Evolutionary conservation across 2,888 invertebrate genomes (phyloP).

Genomic region (Pterostichus madidus): DNA sequence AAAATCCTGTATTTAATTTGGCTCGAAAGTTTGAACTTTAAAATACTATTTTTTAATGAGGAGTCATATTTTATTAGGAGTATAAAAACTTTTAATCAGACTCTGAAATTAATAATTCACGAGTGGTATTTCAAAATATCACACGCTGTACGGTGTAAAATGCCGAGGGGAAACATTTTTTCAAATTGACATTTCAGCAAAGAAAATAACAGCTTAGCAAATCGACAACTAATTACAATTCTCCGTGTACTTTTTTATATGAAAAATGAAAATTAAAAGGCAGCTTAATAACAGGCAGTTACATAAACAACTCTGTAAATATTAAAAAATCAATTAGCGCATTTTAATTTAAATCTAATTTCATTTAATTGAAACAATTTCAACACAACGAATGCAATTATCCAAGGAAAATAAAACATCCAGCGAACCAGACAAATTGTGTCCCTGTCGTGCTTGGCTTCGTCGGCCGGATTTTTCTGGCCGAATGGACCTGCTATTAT

Average conservation of each 20-base stretch:
- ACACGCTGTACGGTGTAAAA: conserved; percentile 47
- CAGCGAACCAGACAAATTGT: conserved; percentile 69
- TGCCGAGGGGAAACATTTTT: conserved; percentile 42
- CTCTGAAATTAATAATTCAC: conserved; percentile 51
- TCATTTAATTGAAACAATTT: conserved; percentile 72
- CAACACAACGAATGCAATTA: conserved; percentile 72
- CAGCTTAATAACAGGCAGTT: conserved; percentile 41
- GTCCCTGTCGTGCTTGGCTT: conserved; percentile 66
- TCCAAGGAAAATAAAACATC: conserved; percentile 71
- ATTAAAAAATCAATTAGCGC: conserved; percentile 71
- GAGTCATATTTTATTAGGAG: conserved; percentile 53
- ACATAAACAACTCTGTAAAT: conserved; percentile 59
- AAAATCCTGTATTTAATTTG: conserved; percentile 46
- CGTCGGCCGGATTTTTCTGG: conserved; percentile 67
- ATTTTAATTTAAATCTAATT: conserved; percentile 72
- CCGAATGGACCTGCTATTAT: conserved; percentile 70
- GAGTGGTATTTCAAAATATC: conserved; percentile 53
- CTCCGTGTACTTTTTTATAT: conserved; percentile 4
- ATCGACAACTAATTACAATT: conserved; percentile 40
- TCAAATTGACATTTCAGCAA: conserved; percentile 48
- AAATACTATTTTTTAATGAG: conserved; percentile 55
- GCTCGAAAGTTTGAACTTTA: conserved; percentile 43
- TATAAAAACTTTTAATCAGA: conserved; percentile 57
- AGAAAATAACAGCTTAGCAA: conserved; percentile 29
- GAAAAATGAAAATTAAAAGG: conserved; percentile 30